Conservation (phyloP, 2,113 vertebrate species). For the Narcine bancroftii region DNA sequence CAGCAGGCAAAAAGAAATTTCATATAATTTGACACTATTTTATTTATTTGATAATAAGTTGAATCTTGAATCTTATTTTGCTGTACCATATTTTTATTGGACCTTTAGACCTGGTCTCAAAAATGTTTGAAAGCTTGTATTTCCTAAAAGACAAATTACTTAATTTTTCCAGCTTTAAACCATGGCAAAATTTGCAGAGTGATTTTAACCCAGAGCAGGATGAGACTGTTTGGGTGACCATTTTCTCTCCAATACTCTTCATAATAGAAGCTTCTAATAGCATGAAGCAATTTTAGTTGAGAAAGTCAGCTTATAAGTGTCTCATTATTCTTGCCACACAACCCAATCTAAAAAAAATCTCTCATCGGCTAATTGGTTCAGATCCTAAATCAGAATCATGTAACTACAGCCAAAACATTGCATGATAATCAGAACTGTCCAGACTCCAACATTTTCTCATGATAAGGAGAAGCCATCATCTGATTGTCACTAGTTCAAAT, state of each 20-base stretch:
- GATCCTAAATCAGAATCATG: not conserved
- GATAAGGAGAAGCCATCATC: not conserved
- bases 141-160: not conserved
- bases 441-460: not conserved
- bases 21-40: no score
- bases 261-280: no score
- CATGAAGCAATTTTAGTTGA: no score
- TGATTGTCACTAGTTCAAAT: no score
- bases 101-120: not conserved
- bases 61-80: no score
- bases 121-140: not conserved
- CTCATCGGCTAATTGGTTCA: not conserved
- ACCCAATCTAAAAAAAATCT: not conserved
- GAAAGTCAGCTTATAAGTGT: not conserved
- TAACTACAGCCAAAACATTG: not conserved
- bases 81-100: conserved; percentile 24
- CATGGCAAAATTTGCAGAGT: not conserved
- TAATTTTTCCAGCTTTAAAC: not conserved
- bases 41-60: no score
- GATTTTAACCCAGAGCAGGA: not conserved
- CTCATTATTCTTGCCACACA: not conserved
- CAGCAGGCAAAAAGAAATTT: no score
- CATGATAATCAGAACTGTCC: not conserved
- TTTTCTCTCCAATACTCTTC: no score
- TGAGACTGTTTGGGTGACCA: not conserved